Evolutionary conservation across 2,888 invertebrate species (phyloP), one percentile per base, ranked within the genome.

Genomic region (Oscheius sp.): DNA sequence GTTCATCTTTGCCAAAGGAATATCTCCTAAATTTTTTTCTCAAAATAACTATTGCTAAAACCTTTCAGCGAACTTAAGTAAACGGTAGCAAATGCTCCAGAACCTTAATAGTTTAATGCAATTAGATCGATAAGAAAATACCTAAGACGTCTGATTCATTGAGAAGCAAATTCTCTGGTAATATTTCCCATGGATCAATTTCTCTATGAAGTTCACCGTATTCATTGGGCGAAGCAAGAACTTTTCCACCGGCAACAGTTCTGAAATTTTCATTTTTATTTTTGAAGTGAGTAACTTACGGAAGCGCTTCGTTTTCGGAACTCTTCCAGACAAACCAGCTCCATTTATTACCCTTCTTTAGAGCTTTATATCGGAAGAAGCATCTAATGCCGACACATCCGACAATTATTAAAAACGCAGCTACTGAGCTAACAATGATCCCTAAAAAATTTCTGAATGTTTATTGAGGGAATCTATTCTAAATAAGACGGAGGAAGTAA

Each of bases 21-120:
- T 61, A 46, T 65, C 65, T 15, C 82, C 68, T 57, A n/a, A 42
- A 34, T 34, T 34, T 34, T 34, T 34, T 12, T 34, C 12, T 34
- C 61, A 65, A 37, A n/a, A n/a, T 63, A 20, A n/a, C n/a, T 15
- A 12, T 37, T 10, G 37, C 20, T 15, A 42, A n/a, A n/a, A 66
- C 82, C 80, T 61, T 74, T 80, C 10, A 82, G 39, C 20, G 72
- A 68, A 53, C 79, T 80, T 50, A 76, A 73, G 70, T 72, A 82
- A 1, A 82, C 82, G 8, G 76, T 76, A 0, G 82, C 81, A 72
- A 82, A 82, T 8, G 82, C 82, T 29, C 82, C 82, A 39, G 73
- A 76, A 17, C 82, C 82, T 4, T 82, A 71, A n/a, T 77, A 65
- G 48, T 78, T 71, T 4, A 76, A 67, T 37, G 80, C 78, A 53